Evolutionary conservation across 2,113 vertebrate genomes (phyloP).

Genomic region (Bothrops jararaca): DNA sequence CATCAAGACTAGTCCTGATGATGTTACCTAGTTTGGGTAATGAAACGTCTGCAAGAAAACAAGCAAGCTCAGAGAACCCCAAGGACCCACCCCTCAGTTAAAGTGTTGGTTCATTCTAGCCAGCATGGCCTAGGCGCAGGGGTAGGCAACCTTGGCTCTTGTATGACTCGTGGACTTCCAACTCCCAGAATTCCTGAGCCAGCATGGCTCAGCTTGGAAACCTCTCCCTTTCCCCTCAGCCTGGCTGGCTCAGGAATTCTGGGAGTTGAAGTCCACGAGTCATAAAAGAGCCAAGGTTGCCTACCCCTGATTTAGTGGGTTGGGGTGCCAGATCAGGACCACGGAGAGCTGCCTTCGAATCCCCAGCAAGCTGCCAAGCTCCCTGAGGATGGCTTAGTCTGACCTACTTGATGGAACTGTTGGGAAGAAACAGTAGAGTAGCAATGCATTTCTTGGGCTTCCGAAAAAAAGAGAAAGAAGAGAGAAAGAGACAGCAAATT

Average conservation of each 20-base stretch:
- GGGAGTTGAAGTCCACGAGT: no score
- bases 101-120: neutral
- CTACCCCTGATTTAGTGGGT: no score
- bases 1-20: no score
- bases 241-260: no score
- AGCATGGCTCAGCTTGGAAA: no score
- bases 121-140: no score
- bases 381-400: neutral
- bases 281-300: no score
- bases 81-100: neutral
- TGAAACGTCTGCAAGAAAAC: neutral
- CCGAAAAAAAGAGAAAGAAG: neutral
- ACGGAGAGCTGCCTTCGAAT: neutral
- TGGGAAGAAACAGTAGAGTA: neutral
- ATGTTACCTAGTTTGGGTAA: no score
- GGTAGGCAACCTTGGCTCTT: no score
- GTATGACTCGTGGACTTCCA: no score
- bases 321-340: neutral
- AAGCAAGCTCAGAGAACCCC: neutral
- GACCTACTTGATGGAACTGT: neutral
- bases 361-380: neutral
- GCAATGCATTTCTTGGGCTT: neutral
- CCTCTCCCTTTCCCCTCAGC: no score
- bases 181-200: no score
- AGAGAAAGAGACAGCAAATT: neutral